phyloP scores from a whole-genome alignment of 2,888 invertebrate genomes.

The Drosophila robusta region DNA sequence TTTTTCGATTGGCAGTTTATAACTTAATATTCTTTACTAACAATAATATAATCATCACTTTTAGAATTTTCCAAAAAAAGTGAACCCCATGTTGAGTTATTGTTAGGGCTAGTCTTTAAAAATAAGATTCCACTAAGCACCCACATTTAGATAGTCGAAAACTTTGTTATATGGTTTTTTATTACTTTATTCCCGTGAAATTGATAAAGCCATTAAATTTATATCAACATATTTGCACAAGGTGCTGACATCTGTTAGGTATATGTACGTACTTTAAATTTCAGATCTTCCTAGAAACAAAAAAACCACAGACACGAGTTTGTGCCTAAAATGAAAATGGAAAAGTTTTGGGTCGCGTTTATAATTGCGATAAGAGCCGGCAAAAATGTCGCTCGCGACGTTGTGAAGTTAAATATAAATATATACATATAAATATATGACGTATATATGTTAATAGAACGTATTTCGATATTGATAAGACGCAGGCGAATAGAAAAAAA shows the following conservation, averaged over 20 bases:
- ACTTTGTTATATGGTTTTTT: slow-evolving; percentile 6
- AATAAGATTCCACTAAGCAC: not conserved
- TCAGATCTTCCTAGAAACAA: slow-evolving; percentile 26
- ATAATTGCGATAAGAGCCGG: slow-evolving; percentile 17
- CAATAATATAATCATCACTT: not conserved
- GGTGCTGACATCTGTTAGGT: slow-evolving; percentile 16
- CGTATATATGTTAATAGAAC: slow-evolving; percentile 2
- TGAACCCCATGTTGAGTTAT: not conserved
- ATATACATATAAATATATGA: slow-evolving; percentile 9
- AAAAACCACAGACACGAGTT: not conserved
- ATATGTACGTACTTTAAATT: slow-evolving; percentile 16
- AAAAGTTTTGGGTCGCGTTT: slow-evolving; percentile 10
- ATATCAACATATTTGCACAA: slow-evolving; percentile 30
- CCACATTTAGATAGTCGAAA: slow-evolving; percentile 1
- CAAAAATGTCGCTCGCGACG: not conserved
- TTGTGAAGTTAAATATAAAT: not conserved
- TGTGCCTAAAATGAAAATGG: slow-evolving; percentile 4
- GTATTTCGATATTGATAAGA: slow-evolving; percentile 8
- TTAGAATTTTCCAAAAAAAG: not conserved
- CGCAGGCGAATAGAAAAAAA: not conserved
- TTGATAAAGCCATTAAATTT: slow-evolving; percentile 34
- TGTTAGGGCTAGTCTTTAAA: not conserved
- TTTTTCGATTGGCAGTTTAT: too few relatives aligned
- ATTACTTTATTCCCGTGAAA: slow-evolving; percentile 20
- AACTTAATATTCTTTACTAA: not conserved